Evolutionary conservation across 2,113 vertebrate species (phyloP).

Genomic region (Willisornis vidua): DNA sequence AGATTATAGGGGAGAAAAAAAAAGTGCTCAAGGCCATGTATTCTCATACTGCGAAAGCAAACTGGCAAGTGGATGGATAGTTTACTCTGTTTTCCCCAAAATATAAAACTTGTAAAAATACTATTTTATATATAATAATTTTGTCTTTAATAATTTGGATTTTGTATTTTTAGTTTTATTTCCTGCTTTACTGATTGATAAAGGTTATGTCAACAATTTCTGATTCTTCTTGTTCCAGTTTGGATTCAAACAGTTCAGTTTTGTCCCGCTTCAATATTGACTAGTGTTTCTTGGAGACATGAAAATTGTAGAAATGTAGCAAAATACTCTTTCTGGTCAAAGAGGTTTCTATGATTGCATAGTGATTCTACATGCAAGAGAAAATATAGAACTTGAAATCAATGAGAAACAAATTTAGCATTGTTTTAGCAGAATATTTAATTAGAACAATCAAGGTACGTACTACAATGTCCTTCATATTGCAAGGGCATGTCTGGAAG

Average conservation of each 20-base stretch:
- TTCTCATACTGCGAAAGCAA: neutral
- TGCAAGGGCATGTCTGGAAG: neutral
- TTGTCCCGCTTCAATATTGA: neutral
- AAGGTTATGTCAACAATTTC: neutral
- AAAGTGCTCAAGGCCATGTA: neutral
- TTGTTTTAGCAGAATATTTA: neutral
- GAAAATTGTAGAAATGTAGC: neutral
- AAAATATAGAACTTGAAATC: neutral
- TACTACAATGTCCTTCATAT: neutral
- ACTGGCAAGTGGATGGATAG: neutral
- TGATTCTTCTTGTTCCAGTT: neutral
- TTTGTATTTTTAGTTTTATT: neutral
- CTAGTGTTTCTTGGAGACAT: neutral
- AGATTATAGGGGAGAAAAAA: neutral
- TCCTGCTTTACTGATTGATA: neutral
- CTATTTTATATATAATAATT: neutral
- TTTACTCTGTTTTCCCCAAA: neutral
- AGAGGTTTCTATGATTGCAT: neutral
- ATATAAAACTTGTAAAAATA: neutral
- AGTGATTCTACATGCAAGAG: neutral
- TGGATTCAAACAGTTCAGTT: neutral
- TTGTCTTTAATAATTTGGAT: neutral
- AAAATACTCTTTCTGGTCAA: neutral
- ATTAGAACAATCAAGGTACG: neutral
- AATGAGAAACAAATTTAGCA: neutral